Conservation (phyloP, 1,140 invertebrate species). For the Lasioglossum albipes region DNA sequence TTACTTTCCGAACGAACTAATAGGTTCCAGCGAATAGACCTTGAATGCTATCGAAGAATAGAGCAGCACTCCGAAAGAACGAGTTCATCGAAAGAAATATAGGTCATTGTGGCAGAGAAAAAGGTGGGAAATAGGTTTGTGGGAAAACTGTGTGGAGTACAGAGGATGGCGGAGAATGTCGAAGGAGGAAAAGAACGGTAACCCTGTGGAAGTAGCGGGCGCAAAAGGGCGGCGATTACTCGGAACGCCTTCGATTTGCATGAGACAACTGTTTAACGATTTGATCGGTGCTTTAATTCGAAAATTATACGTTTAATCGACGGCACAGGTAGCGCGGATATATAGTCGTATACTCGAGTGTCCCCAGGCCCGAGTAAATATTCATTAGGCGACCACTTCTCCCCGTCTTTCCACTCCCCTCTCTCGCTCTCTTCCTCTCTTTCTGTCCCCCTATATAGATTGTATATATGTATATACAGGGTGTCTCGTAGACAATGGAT, state of each 20-base stretch:
- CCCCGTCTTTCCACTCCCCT: constrained; percentile 45
- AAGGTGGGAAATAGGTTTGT: neutral
- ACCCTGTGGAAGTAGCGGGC: neutral
- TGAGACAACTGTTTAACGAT: constrained; percentile 73
- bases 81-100: neutral
- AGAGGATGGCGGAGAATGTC: neutral
- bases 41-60: no score
- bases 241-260: constrained; percentile 64
- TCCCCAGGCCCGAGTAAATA: constrained; percentile 72
- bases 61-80: no score
- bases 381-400: constrained; percentile 72
- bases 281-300: constrained; percentile 75
- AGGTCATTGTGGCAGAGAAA: neutral
- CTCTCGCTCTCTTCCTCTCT: no score
- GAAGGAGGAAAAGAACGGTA: neutral
- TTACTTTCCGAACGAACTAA: no score
- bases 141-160: neutral
- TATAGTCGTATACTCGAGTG: constrained; percentile 51
- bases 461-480: no score
- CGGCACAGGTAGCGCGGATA: constrained; percentile 45
- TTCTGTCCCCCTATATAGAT: no score
- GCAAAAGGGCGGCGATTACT: constrained; percentile 30
- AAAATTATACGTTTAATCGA: constrained; percentile 79
- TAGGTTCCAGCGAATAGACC: no score
- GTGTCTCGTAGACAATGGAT: no score